These are phyloP conservation scores for Atta cephalotes DNA, from an alignment of 1,140 invertebrate species.

Conservation along the genomic window DNA sequence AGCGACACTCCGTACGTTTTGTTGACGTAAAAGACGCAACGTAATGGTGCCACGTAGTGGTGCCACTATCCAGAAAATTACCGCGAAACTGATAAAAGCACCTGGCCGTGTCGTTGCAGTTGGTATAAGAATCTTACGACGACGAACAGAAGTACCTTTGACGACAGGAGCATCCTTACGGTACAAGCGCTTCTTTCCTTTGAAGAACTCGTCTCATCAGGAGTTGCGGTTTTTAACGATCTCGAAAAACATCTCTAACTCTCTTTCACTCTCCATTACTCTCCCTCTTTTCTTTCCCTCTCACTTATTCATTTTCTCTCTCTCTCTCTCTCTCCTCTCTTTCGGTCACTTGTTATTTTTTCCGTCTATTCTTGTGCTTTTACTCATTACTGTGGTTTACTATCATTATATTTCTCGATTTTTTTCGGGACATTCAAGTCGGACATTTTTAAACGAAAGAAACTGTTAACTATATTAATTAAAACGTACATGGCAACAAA, in stretches of 20 bases:
- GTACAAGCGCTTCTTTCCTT: slow-evolving; percentile 9
- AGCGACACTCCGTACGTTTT: not conserved
- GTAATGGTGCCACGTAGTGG: slow-evolving; percentile 15
- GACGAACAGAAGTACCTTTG: slow-evolving; percentile 51
- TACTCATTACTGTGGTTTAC: slow-evolving; percentile 1
- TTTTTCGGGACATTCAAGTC: not conserved
- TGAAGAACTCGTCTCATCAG: slow-evolving; percentile 40
- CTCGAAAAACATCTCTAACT: slow-evolving; percentile 42
- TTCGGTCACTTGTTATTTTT: slow-evolving; percentile 24
- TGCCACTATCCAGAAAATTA: slow-evolving; percentile 54
- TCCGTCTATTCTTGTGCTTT: not conserved
- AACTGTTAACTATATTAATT: slow-evolving; percentile 23
- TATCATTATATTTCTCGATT: not conserved
- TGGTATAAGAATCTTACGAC: slow-evolving; percentile 46
- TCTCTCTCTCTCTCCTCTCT: not conserved
- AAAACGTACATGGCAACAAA: not conserved
- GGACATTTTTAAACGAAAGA: not conserved
- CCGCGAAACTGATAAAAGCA: slow-evolving; percentile 59
- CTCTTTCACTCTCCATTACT: not conserved
- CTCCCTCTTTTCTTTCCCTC: not conserved
- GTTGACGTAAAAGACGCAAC: slow-evolving; percentile 48
- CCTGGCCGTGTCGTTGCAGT: slow-evolving; percentile 34
- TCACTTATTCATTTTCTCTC: not conserved
- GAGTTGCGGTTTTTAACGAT: slow-evolving; percentile 62
- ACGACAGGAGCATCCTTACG: slow-evolving; percentile 40